Percentiles rank a stretch among this genome's conserved stretches.
Evolutionary conservation across 2,888 invertebrate genomes (phyloP).

Genomic region (Pollenia amentaria): DNA sequence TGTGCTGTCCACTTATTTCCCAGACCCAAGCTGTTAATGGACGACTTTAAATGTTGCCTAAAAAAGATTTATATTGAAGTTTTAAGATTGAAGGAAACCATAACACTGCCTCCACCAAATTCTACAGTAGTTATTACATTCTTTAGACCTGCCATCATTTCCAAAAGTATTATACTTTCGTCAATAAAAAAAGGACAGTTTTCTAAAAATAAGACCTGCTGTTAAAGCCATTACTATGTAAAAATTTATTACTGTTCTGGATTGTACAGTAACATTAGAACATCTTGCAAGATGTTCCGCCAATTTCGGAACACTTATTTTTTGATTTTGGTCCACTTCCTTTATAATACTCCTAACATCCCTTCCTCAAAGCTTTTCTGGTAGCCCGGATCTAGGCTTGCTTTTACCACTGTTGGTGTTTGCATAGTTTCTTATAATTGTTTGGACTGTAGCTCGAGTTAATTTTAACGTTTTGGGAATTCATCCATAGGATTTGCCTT

Average conservation of each 20-base stretch:
- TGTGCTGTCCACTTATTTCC: not conserved
- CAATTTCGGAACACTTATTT: too few relatives aligned
- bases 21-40: not conserved
- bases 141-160: not conserved
- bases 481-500: slow-evolving; percentile 15
- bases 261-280: too few relatives aligned
- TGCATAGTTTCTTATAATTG: slow-evolving; percentile 20
- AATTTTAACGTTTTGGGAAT: not conserved
- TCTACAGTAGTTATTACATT: too few relatives aligned
- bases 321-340: slow-evolving; percentile 5
- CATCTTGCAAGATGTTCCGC: too few relatives aligned
- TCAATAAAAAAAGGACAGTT: not conserved
- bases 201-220: not conserved
- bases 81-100: not conserved
- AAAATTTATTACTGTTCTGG: too few relatives aligned
- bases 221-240: too few relatives aligned
- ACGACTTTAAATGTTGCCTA: not conserved
- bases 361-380: not conserved
- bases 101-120: not conserved
- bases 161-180: not conserved
- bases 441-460: slow-evolving; percentile 23
- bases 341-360: not conserved
- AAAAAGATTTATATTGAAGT: too few relatives aligned
- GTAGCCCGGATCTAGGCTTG: slow-evolving; percentile 1
- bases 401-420: slow-evolving; percentile 8